These are phyloP conservation scores for Idaea aversata DNA, from an alignment of 2,888 invertebrate species.

Conservation along the genomic window DNA sequence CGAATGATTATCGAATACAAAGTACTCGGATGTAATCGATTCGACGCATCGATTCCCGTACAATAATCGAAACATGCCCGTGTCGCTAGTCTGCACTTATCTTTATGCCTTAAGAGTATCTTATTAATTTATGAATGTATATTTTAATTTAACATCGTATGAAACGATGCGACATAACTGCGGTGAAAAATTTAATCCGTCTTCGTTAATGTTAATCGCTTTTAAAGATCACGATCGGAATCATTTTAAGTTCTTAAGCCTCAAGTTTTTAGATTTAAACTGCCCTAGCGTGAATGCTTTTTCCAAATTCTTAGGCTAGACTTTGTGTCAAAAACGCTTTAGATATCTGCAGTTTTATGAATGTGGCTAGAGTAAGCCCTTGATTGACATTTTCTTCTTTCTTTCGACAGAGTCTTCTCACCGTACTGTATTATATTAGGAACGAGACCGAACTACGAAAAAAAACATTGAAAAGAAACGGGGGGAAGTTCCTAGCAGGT, in stretches of 20 bases:
- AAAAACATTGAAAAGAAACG: no score
- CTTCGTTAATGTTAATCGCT: constrained; percentile 3
- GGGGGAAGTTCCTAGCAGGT: no score
- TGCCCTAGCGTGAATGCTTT: no score
- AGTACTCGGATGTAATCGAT: constrained; percentile 64
- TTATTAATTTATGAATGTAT: constrained; percentile 55
- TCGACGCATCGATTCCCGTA: constrained; percentile 67
- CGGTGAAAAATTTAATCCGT: neutral
- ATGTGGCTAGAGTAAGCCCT: no score
- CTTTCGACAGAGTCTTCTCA: no score
- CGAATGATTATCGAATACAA: constrained; percentile 47
- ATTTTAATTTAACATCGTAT: constrained; percentile 39
- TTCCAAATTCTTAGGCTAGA: no score
- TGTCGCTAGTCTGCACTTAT: constrained; percentile 53
- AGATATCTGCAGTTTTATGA: no score
- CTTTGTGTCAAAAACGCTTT: no score
- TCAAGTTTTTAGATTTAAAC: neutral
- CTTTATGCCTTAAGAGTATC: constrained; percentile 58
- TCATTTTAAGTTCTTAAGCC: neutral
- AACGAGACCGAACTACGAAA: no score
- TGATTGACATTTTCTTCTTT: no score
- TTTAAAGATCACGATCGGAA: neutral
- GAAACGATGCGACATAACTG: constrained; percentile 17
- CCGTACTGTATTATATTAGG: no score
- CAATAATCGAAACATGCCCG: constrained; percentile 68